These are phyloP conservation scores for Isotomurus palustris DNA, from an alignment of 2,888 invertebrate genomes.

Conservation along the genomic window DNA sequence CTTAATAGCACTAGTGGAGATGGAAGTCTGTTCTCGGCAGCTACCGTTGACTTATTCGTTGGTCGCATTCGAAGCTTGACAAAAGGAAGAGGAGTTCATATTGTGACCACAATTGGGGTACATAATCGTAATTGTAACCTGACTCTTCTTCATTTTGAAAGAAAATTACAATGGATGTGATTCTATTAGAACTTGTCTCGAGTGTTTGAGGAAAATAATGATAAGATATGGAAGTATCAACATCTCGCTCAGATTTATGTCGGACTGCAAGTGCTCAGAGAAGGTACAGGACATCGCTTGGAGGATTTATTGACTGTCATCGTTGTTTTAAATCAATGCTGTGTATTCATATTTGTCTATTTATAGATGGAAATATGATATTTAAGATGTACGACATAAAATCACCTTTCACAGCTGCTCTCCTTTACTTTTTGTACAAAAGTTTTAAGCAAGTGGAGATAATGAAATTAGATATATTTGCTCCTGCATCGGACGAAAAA, in stretches of 20 bases:
- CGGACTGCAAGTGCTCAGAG: not conserved
- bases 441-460: not conserved
- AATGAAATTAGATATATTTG: constrained; percentile 1
- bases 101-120: constrained; percentile 1
- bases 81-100: constrained; percentile 1
- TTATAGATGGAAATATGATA: constrained; percentile 5
- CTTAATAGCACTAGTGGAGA: not conserved
- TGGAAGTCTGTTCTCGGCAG: not conserved
- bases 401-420: not conserved
- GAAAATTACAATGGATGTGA: not conserved
- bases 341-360: too few species aligned
- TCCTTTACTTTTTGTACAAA: not conserved
- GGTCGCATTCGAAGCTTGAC: not conserved
- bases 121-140: not conserved
- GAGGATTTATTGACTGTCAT: too few species aligned
- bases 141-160: not conserved
- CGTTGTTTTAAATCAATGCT: too few species aligned
- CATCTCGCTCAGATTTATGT: constrained; percentile 4
- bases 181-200: not conserved
- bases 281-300: not conserved
- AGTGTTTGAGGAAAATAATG: constrained; percentile 5
- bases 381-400: constrained; percentile 6
- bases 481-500: not conserved
- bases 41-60: not conserved
- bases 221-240: constrained; percentile 5